Percentiles rank a stretch among this genome's conserved stretches.
phyloP scores from a whole-genome alignment of 2,113 vertebrate genomes.

The Nycticryphes semicollaris region DNA sequence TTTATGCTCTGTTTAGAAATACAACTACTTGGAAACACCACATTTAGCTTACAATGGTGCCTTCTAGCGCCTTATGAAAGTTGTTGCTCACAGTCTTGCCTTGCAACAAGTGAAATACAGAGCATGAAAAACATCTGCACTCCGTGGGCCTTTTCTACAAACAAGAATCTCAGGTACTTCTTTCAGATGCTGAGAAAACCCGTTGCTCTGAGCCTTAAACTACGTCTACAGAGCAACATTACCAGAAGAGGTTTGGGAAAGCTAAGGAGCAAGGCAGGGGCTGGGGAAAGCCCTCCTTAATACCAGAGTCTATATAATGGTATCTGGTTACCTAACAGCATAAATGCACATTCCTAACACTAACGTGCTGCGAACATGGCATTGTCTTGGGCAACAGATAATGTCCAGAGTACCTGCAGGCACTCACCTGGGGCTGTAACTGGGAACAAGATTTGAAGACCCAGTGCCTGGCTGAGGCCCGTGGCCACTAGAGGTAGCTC shows the following conservation, averaged over 20 bases:
- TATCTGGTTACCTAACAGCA: not conserved
- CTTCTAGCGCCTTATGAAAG: not conserved
- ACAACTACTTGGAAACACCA: not conserved
- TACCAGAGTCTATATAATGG: not conserved
- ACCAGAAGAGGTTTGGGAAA: not conserved
- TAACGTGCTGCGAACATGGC: not conserved
- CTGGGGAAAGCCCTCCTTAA: not conserved
- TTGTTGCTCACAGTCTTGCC: not conserved
- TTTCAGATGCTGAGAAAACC: not conserved
- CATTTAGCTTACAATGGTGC: not conserved
- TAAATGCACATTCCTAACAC: not conserved
- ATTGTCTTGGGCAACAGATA: not conserved
- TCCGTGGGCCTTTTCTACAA: not conserved
- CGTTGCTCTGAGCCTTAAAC: not conserved
- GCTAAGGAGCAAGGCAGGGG: not conserved
- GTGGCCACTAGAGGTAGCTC: conserved; percentile 56
- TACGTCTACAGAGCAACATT: not conserved
- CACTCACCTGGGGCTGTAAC: fast-evolving
- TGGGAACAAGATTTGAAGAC: fast-evolving
- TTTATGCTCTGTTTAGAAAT: not conserved
- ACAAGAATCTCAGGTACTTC: not conserved
- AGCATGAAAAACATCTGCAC: not conserved
- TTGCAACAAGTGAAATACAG: not conserved
- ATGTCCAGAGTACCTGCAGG: not conserved
- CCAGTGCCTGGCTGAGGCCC: not conserved